A percentile compares a stretch with the other conserved stretches of the same genome.
Evolutionary conservation across 2,888 invertebrate species (phyloP).

Genomic region (Drosophila parthenogenetica): DNA sequence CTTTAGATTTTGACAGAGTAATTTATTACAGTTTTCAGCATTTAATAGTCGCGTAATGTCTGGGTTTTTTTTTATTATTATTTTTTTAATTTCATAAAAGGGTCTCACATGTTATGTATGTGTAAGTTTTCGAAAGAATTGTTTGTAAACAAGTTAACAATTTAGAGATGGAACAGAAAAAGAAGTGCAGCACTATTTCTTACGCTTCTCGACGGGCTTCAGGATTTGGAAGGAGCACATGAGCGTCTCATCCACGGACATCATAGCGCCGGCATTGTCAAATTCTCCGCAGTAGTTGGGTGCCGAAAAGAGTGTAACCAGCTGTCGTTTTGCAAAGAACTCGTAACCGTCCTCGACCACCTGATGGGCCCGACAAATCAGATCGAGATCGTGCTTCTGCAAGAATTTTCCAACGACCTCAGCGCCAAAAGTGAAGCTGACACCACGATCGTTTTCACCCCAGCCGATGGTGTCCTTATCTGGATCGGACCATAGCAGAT

Average conservation of each 20-base stretch:
- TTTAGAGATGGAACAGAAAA: conserved; percentile 18
- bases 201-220: conserved; percentile 64
- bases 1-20: too few species aligned
- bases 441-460: conserved; percentile 99
- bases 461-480: conserved; percentile 98
- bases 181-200: conserved; percentile 36
- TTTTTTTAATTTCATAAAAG: neutral
- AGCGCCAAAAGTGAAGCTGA: conserved; percentile 98
- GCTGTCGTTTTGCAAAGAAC: conserved; percentile 97
- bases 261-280: conserved; percentile 95
- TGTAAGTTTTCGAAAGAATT: conserved; percentile 15
- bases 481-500: conserved; percentile 97
- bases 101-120: conserved; percentile 2
- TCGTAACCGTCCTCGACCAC: conserved; percentile 99
- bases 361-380: conserved; percentile 98
- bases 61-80: neutral
- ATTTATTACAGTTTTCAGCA: neutral
- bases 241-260: conserved; percentile 97
- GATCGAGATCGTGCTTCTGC: conserved; percentile 97
- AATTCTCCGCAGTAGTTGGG: conserved; percentile 94
- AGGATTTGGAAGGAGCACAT: conserved; percentile 94
- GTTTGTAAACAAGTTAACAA: conserved; percentile 29
- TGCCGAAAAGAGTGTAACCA: conserved; percentile 94
- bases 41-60: neutral
- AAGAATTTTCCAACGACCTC: conserved; percentile 89